Percentiles rank a stretch among this genome's conserved stretches.
Conservation (phyloP, 1,140 invertebrate genomes). For the Acromyrmex heyeri region DNA sequence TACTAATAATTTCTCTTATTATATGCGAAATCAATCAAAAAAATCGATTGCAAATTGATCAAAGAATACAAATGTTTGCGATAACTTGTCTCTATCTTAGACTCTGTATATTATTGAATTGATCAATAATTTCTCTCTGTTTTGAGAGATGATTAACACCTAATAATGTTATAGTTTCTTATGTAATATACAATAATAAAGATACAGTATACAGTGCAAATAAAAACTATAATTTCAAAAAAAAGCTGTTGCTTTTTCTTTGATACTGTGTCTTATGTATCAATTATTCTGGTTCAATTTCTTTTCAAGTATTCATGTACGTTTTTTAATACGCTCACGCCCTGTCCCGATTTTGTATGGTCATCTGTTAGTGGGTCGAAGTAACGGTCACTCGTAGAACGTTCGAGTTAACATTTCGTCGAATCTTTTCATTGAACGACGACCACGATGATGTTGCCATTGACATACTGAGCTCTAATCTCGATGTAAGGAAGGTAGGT, state of each 20-base stretch:
- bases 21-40: not conserved
- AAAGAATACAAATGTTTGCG: not conserved
- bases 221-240: not conserved
- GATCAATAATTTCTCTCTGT: no score
- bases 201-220: not conserved
- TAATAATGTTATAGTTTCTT: no score
- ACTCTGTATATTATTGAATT: no score
- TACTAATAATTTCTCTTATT: not conserved
- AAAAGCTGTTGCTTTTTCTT: not conserved
- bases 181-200: not conserved
- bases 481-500: conserved; percentile 37
- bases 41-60: not conserved
- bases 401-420: conserved; percentile 29
- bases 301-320: not conserved
- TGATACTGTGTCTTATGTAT: not conserved
- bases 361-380: conserved; percentile 36
- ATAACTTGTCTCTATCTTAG: not conserved
- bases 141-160: no score
- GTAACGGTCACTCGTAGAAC: conserved; percentile 36
- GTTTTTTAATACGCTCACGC: not conserved
- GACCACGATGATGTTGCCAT: conserved; percentile 15
- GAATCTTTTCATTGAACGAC: conserved; percentile 13
- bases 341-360: not conserved
- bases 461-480: conserved; percentile 50
- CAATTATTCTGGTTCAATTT: not conserved